phyloP scores from a whole-genome alignment of 2,113 vertebrate species.

The Cinclus cinclus region DNA sequence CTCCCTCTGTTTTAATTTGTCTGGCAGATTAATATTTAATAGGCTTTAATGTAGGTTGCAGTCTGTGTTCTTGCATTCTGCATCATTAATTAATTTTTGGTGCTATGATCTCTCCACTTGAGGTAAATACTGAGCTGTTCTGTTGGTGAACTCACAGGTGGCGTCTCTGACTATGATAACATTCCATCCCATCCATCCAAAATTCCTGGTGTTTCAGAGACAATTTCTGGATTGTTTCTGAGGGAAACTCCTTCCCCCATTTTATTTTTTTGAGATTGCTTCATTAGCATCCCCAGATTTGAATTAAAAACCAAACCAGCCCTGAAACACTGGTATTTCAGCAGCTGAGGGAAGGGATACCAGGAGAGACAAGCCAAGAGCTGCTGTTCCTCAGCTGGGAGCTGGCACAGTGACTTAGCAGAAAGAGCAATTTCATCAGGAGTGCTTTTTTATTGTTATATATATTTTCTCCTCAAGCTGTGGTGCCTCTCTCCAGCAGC shows the following conservation, averaged over 20 bases:
- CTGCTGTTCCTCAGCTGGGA: neutral
- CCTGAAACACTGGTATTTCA: neutral
- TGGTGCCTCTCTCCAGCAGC: neutral
- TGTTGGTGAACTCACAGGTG: neutral
- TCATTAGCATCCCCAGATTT: neutral
- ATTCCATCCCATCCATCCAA: neutral
- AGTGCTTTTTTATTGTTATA: neutral
- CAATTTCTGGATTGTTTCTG: neutral
- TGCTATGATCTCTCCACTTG: neutral
- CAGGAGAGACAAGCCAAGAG: neutral
- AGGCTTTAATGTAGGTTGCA: neutral
- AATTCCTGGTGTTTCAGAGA: neutral
- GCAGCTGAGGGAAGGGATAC: neutral
- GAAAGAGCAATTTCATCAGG: neutral
- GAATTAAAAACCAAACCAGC: neutral
- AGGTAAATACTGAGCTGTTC: neutral
- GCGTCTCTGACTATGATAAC: too few relatives aligned
- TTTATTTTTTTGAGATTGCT: neutral
- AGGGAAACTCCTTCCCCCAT: neutral
- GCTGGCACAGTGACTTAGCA: conserved; percentile 38
- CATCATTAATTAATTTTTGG: neutral
- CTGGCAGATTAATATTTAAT: neutral
- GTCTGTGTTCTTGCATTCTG: neutral
- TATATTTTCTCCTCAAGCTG: neutral
- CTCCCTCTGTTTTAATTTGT: neutral